Conservation (phyloP, 2,113 vertebrate genomes). For the Nipponia nippon region DNA sequence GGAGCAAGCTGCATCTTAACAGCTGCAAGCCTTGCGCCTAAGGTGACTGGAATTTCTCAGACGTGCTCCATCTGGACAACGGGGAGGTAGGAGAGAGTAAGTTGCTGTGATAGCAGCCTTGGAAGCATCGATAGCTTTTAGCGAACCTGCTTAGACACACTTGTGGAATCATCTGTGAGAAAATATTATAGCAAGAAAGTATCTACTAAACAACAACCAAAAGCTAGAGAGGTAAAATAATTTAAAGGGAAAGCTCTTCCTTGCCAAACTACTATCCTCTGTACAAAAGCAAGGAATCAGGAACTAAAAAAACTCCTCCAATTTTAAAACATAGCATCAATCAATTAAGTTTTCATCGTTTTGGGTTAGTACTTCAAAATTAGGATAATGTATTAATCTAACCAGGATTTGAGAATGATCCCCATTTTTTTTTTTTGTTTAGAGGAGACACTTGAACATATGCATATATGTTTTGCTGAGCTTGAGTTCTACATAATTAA, state of each 20-base stretch:
- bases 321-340: neutral
- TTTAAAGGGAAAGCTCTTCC: neutral
- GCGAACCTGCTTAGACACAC: neutral
- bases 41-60: slow-evolving; percentile 23
- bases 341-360: neutral
- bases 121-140: neutral
- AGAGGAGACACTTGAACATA: neutral
- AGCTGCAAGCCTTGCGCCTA: slow-evolving; percentile 2
- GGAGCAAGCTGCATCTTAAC: slow-evolving; percentile 3
- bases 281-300: neutral
- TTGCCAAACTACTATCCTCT: neutral
- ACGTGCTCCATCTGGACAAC: neutral
- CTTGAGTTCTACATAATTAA: neutral
- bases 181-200: neutral
- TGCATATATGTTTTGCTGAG: neutral
- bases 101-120: neutral
- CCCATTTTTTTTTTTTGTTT: neutral
- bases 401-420: neutral
- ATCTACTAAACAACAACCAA: neutral
- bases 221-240: neutral
- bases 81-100: neutral
- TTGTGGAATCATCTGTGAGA: neutral
- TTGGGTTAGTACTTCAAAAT: neutral
- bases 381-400: neutral
- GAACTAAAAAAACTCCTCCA: neutral